These are phyloP conservation scores for Cyrtonyx montezumae DNA, from an alignment of 2,113 vertebrate species.

Conservation along the genomic window DNA sequence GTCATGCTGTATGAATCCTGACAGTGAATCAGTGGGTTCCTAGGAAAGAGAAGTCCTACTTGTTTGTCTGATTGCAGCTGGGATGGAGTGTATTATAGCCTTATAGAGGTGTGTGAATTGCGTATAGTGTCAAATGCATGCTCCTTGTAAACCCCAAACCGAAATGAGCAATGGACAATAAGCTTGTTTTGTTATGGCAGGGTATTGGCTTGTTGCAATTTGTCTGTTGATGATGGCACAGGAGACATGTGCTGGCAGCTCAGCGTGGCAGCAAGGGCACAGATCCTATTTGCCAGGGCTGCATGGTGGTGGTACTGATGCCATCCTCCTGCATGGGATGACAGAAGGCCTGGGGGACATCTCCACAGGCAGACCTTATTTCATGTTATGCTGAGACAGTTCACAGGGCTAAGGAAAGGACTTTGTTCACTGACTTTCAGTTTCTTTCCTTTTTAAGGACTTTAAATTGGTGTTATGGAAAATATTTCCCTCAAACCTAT, in stretches of 20 bases:
- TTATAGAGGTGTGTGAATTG: neutral
- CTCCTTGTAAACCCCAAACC: neutral
- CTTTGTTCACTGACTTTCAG: neutral
- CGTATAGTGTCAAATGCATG: neutral
- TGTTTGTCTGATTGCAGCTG: constrained; percentile 16
- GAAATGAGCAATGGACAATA: neutral
- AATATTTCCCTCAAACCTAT: neutral
- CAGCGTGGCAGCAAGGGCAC: rapidly evolving
- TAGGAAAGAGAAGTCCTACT: neutral
- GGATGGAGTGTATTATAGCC: neutral
- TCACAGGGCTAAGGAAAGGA: neutral
- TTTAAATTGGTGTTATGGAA: neutral
- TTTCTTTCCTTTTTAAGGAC: neutral
- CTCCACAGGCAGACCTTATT: rapidly evolving
- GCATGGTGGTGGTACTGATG: neutral
- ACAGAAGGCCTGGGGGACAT: neutral
- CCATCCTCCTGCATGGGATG: rapidly evolving
- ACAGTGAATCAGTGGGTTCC: neutral
- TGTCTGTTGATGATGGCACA: rapidly evolving
- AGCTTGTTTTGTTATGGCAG: neutral
- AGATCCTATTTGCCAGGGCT: no score
- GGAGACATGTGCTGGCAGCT: neutral
- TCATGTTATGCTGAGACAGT: neutral
- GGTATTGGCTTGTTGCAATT: neutral
- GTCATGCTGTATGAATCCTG: neutral